Percentiles rank a stretch among this genome's conserved stretches.
phyloP scores from a whole-genome alignment of 2,797 vertebrate species.

The Sarcoramphus papa region DNA sequence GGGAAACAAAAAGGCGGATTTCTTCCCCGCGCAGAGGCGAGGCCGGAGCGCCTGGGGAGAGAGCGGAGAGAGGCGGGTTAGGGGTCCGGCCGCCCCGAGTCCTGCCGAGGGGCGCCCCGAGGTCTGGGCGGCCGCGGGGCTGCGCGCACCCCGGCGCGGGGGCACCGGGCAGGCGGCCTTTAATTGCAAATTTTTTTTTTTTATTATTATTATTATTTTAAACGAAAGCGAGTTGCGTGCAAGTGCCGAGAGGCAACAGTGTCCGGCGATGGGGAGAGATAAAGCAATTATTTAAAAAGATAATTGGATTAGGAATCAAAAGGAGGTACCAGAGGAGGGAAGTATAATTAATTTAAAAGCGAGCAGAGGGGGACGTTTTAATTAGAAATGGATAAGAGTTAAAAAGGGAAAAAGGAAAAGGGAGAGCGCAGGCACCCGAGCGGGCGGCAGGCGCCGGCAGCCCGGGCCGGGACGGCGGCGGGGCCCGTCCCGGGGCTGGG shows the following conservation, averaged over 20 bases:
- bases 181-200: not conserved
- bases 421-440: not conserved
- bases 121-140: not conserved
- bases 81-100: not conserved
- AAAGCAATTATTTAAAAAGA: slow-evolving; percentile 70
- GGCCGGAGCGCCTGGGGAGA: slow-evolving; percentile 30
- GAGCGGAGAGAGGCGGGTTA: not conserved
- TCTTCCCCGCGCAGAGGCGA: not conserved
- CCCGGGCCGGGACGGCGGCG: not conserved
- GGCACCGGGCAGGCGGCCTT: not conserved
- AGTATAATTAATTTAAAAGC: slow-evolving; percentile 59
- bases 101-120: not conserved
- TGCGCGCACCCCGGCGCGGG: not conserved
- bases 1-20: not conserved
- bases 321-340: slow-evolving; percentile 52
- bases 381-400: slow-evolving; percentile 55
- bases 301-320: slow-evolving; percentile 71
- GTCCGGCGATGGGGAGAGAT: slow-evolving; percentile 47
- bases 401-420: not conserved
- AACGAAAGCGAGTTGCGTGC: not conserved
- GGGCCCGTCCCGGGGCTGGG: not conserved
- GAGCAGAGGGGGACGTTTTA: slow-evolving; percentile 57
- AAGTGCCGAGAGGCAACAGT: not conserved
- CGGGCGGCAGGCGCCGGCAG: not conserved
- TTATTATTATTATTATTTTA: not conserved